Conservation (phyloP, 2,113 vertebrate genomes). For the Patagioenas fasciata region DNA sequence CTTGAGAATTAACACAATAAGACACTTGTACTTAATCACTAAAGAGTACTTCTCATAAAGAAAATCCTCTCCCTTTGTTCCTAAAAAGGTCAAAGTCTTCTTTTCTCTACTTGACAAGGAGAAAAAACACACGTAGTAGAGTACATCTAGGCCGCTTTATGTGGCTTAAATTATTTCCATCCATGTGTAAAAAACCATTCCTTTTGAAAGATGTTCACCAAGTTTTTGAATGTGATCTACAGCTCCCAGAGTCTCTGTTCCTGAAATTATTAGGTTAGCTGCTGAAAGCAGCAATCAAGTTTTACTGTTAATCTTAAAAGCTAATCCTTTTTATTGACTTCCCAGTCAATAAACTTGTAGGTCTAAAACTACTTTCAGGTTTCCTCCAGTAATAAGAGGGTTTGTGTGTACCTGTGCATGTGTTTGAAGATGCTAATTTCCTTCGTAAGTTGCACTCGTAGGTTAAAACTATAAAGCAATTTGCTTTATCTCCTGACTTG, state of each 20-base stretch:
- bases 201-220: conserved; percentile 55
- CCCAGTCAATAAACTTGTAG: conserved; percentile 65
- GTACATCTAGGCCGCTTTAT: conserved; percentile 63
- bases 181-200: not conserved
- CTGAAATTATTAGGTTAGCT: conserved; percentile 69
- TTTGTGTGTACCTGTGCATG: conserved; percentile 26
- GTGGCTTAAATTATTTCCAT: conserved; percentile 56
- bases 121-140: conserved; percentile 43
- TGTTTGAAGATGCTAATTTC: conserved; percentile 40
- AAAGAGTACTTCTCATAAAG: conserved; percentile 63
- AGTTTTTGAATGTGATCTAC: conserved; percentile 41
- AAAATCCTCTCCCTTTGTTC: conserved; percentile 70
- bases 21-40: conserved; percentile 69
- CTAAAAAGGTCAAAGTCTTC: conserved; percentile 73
- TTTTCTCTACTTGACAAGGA: conserved; percentile 61
- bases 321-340: conserved; percentile 65
- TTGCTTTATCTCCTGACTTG: not conserved
- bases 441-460: not conserved
- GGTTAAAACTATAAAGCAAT: conserved; percentile 13
- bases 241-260: conserved; percentile 25
- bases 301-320: conserved; percentile 56
- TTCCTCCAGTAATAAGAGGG: conserved; percentile 37
- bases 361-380: conserved; percentile 69
- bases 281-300: conserved; percentile 71
- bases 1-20: conserved; percentile 72